A percentile compares a stretch with the other conserved stretches of the same genome.
Conservation (phyloP, 2,113 vertebrate species). For the Falcunculus frontatus region DNA sequence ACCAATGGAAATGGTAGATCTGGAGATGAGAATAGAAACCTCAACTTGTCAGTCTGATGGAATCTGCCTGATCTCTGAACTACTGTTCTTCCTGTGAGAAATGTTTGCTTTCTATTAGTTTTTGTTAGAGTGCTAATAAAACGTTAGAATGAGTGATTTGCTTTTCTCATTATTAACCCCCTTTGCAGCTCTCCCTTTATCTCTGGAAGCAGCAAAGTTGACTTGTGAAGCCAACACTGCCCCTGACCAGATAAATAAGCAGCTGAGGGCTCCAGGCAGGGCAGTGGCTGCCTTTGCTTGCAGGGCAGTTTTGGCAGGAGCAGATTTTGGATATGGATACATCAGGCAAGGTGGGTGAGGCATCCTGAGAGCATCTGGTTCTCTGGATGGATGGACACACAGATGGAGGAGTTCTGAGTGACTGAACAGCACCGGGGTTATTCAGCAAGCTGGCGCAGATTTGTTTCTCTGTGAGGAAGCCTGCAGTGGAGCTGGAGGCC, state of each 20-base stretch:
- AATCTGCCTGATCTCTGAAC: not conserved
- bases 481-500: not conserved
- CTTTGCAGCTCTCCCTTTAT: not conserved
- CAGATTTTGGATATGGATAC: slow-evolving; percentile 25
- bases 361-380: slow-evolving; percentile 58
- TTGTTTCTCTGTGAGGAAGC: not conserved
- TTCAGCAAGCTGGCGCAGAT: slow-evolving; percentile 10
- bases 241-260: not conserved
- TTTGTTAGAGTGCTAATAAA: not conserved
- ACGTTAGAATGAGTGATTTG: not conserved
- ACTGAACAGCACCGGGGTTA: slow-evolving; percentile 56
- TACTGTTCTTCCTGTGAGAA: not conserved
- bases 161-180: not conserved
- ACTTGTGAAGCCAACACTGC: not conserved
- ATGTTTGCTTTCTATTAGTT: not conserved
- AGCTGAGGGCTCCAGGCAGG: not conserved
- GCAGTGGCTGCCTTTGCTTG: not conserved
- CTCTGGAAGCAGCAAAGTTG: not conserved
- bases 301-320: not conserved
- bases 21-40: not conserved
- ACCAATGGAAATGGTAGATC: not conserved
- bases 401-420: slow-evolving; percentile 66
- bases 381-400: slow-evolving; percentile 44
- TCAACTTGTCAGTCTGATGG: not conserved
- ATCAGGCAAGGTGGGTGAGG: slow-evolving; percentile 14